Evolutionary conservation across 2,888 invertebrate species (phyloP).

Genomic region (Orgyia antiqua): DNA sequence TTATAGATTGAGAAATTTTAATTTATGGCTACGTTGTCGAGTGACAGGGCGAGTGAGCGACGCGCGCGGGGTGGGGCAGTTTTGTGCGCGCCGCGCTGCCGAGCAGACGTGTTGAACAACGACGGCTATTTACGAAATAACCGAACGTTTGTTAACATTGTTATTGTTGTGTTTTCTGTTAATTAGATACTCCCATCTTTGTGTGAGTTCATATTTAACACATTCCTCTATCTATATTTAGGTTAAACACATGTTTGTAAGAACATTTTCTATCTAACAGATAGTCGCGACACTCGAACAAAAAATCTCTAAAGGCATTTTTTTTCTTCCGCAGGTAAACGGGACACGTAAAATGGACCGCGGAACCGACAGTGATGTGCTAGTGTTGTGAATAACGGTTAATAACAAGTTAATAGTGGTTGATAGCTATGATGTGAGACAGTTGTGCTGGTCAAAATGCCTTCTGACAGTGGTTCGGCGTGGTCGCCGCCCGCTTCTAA

Average conservation of each 20-base stretch:
- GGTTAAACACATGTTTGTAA: constrained; percentile 13
- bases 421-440: constrained; percentile 60
- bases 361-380: constrained; percentile 52
- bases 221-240: neutral
- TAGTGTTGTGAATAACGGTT: constrained; percentile 50
- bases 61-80: constrained; percentile 34
- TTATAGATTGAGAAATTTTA: constrained; percentile 53
- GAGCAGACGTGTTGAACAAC: constrained; percentile 42
- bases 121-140: constrained; percentile 51
- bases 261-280: constrained; percentile 16
- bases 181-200: constrained; percentile 16
- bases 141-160: constrained; percentile 53
- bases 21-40: constrained; percentile 34
- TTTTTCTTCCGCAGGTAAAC: constrained; percentile 52
- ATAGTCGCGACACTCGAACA: constrained; percentile 2
- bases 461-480: constrained; percentile 70
- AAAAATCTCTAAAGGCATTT: constrained; percentile 22
- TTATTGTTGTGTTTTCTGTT: constrained; percentile 30
- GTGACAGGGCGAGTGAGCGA: constrained; percentile 13
- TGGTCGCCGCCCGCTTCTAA: constrained; percentile 71
- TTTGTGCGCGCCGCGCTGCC: constrained; percentile 36
- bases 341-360: constrained; percentile 51
- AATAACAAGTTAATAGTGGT: constrained; percentile 32
- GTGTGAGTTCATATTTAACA: constrained; percentile 18
- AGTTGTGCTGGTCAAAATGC: constrained; percentile 58